These are phyloP conservation scores for Dynastes grantii DNA, from an alignment of 2,888 invertebrate species.

Conservation along the genomic window DNA sequence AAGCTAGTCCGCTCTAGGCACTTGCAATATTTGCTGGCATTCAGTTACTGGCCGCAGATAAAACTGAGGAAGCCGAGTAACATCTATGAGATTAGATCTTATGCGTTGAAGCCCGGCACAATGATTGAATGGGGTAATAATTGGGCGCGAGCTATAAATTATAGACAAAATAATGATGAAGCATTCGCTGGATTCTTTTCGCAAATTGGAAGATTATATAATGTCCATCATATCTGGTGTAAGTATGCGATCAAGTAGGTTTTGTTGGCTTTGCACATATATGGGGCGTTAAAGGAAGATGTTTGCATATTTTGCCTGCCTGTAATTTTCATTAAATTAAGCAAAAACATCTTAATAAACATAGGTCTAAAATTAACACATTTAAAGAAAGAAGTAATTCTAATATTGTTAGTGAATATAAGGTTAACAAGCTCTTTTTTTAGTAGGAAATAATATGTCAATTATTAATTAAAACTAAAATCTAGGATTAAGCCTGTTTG, in stretches of 20 bases:
- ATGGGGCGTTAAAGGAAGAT: too few species aligned
- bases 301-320: too few species aligned
- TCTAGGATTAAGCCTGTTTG: too few species aligned
- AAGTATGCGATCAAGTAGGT: constrained; percentile 71
- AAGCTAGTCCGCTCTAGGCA: constrained; percentile 88
- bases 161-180: constrained; percentile 92
- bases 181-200: constrained; percentile 99
- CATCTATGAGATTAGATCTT: constrained; percentile 93
- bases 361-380: too few species aligned
- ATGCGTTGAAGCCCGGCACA: constrained; percentile 96
- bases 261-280: neutral
- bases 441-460: too few species aligned
- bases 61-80: constrained; percentile 77
- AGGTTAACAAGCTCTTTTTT: too few species aligned
- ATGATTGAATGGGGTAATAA: constrained; percentile 99
- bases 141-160: constrained; percentile 96
- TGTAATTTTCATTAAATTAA: too few species aligned
- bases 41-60: constrained; percentile 97
- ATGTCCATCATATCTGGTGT: constrained; percentile 99
- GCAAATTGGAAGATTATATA: constrained; percentile 96
- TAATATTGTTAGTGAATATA: too few species aligned
- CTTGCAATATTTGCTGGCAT: constrained; percentile 93
- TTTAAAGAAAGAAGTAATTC: too few species aligned
- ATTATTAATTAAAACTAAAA: too few species aligned
- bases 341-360: too few species aligned